These are phyloP conservation scores for Ephestia elutella DNA, from an alignment of 1,140 invertebrate species.

Conservation along the genomic window DNA sequence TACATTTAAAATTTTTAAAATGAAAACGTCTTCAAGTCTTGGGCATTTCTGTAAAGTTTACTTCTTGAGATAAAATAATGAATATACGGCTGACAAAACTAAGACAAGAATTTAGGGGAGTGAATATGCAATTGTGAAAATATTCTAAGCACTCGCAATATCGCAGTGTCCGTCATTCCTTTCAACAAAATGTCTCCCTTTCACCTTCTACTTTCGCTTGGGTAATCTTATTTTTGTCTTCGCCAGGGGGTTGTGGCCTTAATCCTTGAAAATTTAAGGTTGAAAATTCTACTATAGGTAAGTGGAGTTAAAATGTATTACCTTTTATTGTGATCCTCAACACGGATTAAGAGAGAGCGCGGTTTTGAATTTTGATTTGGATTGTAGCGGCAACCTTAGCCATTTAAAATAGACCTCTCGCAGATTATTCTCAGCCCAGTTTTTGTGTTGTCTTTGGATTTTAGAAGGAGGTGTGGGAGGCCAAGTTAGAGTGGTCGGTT, in stretches of 20 bases:
- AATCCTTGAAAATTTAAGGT: conserved; percentile 35
- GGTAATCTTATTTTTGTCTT: conserved; percentile 67
- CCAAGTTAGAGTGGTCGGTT: conserved; percentile 35
- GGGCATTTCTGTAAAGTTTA: no score
- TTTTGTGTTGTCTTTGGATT: conserved; percentile 35
- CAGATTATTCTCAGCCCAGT: conserved; percentile 45
- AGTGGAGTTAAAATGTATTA: conserved; percentile 70
- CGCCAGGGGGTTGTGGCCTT: conserved; percentile 40
- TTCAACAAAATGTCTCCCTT: conserved; percentile 68
- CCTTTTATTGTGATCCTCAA: conserved; percentile 74
- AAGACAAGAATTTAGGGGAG: no score
- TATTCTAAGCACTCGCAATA: not conserved
- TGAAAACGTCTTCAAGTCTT: no score
- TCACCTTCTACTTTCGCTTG: conserved; percentile 73
- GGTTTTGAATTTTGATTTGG: conserved; percentile 74
- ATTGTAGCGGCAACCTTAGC: conserved; percentile 54
- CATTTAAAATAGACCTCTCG: conserved; percentile 57
- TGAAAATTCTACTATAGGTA: conserved; percentile 31
- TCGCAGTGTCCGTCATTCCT: conserved; percentile 31
- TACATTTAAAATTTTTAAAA: no score
- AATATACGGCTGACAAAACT: no score
- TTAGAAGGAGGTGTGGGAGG: conserved; percentile 22
- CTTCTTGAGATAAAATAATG: no score
- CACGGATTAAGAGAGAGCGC: conserved; percentile 71
- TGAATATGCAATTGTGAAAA: no score